These are phyloP conservation scores for Pteronura brasiliensis DNA, from an alignment of 2,113 vertebrate species.

Conservation along the genomic window DNA sequence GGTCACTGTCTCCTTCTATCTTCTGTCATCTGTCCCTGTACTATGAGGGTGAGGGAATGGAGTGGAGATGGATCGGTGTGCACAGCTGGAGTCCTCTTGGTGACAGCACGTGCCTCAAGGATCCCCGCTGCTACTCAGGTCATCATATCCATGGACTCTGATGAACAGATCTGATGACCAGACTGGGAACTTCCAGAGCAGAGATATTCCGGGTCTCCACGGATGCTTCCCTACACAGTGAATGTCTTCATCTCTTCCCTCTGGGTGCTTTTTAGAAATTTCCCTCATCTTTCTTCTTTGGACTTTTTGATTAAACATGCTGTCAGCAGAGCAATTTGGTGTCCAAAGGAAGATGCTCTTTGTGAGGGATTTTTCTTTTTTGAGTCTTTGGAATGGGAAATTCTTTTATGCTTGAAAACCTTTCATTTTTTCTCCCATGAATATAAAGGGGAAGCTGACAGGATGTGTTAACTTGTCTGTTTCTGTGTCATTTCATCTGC, in stretches of 20 bases:
- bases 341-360: conserved; percentile 6
- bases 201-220: accelerated
- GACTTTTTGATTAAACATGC: conserved; percentile 65
- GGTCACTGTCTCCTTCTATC: neutral
- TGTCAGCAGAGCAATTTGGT: conserved; percentile 49
- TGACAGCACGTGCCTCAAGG: neutral
- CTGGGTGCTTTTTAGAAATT: conserved; percentile 23
- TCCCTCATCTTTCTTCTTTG: conserved; percentile 46
- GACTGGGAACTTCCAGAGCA: neutral
- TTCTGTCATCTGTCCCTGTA: neutral
- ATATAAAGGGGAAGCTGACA: neutral
- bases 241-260: conserved; percentile 2
- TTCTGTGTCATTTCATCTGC: neutral
- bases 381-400: neutral
- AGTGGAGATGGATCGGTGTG: accelerated
- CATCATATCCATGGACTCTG: neutral
- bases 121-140: neutral
- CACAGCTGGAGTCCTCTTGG: neutral
- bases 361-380: conserved; percentile 41
- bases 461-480: conserved; percentile 2
- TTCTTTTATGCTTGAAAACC: conserved; percentile 14
- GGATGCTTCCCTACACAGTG: neutral
- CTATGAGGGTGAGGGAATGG: accelerated
- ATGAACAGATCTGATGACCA: neutral
- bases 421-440: neutral